Conservation (phyloP, 2,113 vertebrate species). For the Rhea americana region DNA sequence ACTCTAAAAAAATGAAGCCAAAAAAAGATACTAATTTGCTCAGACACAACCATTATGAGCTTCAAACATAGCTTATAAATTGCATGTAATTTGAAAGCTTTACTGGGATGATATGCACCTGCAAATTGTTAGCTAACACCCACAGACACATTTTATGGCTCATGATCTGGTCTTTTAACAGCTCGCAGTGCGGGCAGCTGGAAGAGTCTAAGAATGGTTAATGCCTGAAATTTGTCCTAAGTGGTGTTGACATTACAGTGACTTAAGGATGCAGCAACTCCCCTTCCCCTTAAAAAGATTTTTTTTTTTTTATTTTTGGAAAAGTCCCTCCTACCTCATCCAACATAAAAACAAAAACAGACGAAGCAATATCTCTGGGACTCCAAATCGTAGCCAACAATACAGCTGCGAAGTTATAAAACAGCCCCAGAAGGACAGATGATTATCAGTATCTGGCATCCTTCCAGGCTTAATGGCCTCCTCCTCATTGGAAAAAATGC, state of each 20-base stretch:
- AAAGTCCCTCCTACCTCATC: neutral
- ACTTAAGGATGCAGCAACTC: constrained; percentile 50
- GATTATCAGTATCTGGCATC: constrained; percentile 54
- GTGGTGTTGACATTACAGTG: constrained; percentile 66
- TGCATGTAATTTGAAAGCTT: constrained; percentile 60
- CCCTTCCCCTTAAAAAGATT: neutral
- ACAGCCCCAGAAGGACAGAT: constrained; percentile 50
- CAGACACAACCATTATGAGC: constrained; percentile 21
- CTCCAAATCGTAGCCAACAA: constrained; percentile 19
- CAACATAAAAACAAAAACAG: constrained; percentile 68
- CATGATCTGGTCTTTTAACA: constrained; percentile 42
- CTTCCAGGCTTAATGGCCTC: neutral
- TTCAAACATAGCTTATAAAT: constrained; percentile 60
- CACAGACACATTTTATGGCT: constrained; percentile 71
- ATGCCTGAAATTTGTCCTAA: constrained; percentile 71
- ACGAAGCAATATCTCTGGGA: constrained; percentile 33
- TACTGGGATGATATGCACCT: constrained; percentile 68
- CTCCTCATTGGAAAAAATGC: neutral
- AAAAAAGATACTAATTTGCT: constrained; percentile 40
- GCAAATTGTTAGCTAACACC: constrained; percentile 77
- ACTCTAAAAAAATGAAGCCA: constrained; percentile 3
- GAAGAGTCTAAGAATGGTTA: constrained; percentile 55
- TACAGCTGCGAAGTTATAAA: constrained; percentile 64
- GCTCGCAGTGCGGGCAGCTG: constrained; percentile 66
- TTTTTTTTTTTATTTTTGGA: neutral